Base-by-base conservation (phyloP, 1,140 invertebrate genomes). In the Colletes gigas region DNA sequence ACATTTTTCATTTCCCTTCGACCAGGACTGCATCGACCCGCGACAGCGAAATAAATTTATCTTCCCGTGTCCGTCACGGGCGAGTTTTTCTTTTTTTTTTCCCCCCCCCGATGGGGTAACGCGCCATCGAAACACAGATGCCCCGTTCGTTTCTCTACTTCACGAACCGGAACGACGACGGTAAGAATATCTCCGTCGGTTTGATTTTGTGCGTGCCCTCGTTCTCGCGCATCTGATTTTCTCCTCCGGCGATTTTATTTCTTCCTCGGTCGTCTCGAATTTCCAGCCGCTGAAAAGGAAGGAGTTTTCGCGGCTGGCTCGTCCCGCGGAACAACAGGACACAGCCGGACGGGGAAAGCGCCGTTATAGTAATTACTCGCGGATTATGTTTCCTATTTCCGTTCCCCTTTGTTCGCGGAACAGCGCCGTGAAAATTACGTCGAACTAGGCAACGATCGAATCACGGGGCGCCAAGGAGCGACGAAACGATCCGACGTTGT, bases 361-460 rank as follows among this genome's bases (percentile, higher is more conserved):
- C 76, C 76, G 76, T 78, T 78, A 70, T 50, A 41, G 76, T 78
- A 78, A 71, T 78, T 71, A 62, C 65, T 30, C 59, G 39, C 8
- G 59, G 67, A 78, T 78, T 72, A 71, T 65, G 68, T 44, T 78
- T 30, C 76, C 68, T 71, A 63, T 72, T 78, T 78, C 68, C 76
- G 68, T 63, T 72, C 76, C 6, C 39, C 68, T 72, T 78, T 78
- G 59, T 66, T 44, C 62, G n/a, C 30, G 47, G 59, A 66, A 9
- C n/a, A n/a, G 30, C 63, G 12, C n/a, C 19, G n/a, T 62, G 66
- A 70, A 78, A 59, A 77, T 60, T 52, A 62, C 67, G 8, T 12
- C 15, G 8, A n/a, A n/a, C n/a, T 9, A 9, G 47, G 10, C 50
- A 10, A 10, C 10, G 50, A 50, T 50, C 50, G 50, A 50, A 50